Evolutionary conservation across 2,888 invertebrate genomes (phyloP).

Genomic region (Nomada flava): DNA sequence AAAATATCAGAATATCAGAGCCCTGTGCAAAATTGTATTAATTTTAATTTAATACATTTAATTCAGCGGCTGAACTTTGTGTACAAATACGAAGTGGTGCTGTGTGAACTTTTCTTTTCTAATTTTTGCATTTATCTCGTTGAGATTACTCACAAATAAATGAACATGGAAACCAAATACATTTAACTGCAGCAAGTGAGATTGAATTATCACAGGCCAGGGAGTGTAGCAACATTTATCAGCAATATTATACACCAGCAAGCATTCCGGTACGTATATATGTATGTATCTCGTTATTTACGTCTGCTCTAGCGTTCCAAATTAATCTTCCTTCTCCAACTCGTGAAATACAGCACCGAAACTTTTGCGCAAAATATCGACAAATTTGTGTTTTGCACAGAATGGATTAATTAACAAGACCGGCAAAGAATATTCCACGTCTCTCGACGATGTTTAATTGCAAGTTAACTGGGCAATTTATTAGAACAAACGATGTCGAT

Average conservation of each 20-base stretch:
- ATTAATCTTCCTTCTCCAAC: conserved; percentile 1
- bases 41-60: too few species aligned
- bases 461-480: too few species aligned
- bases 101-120: too few species aligned
- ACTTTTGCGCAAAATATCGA: not conserved
- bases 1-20: not conserved
- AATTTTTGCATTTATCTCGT: not conserved
- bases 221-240: conserved; percentile 19
- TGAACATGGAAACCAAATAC: not conserved
- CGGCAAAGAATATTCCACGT: not conserved
- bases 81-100: too few species aligned
- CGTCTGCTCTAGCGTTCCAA: conserved; percentile 1
- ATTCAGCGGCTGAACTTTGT: too few species aligned
- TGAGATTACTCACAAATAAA: not conserved
- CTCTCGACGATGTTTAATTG: not conserved
- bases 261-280: conserved; percentile 6
- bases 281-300: conserved; percentile 12
- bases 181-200: not conserved
- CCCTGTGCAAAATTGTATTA: too few species aligned
- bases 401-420: not conserved
- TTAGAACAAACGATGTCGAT: too few species aligned
- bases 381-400: not conserved
- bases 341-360: not conserved
- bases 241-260: conserved; percentile 3
- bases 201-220: conserved; percentile 8